A percentile compares a stretch with the other conserved stretches of the same genome.
These are phyloP conservation scores for Trachelus tabidus DNA, from an alignment of 2,888 invertebrate genomes.

Conservation along the genomic window DNA sequence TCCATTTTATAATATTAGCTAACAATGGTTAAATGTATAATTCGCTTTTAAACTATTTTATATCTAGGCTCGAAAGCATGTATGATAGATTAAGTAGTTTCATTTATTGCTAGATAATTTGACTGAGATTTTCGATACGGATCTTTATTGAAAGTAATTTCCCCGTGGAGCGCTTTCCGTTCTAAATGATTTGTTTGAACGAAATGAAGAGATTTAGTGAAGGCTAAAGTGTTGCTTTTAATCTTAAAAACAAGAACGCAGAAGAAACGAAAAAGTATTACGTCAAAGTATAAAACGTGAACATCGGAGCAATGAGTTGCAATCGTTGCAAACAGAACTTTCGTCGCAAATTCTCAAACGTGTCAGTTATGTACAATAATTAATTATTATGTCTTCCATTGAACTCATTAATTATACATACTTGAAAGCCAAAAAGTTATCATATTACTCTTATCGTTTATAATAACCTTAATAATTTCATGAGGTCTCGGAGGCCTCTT, in stretches of 20 bases:
- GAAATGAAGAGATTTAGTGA: not conserved
- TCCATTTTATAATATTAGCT: constrained; percentile 26
- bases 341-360: constrained; percentile 18
- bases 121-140: constrained; percentile 46
- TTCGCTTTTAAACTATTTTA: constrained; percentile 35
- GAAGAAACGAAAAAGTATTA: not conserved
- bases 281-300: not conserved
- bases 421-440: constrained; percentile 8
- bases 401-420: constrained; percentile 16
- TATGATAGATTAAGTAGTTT: constrained; percentile 47
- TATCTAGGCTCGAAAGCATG: constrained; percentile 37
- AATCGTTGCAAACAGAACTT: not conserved
- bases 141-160: constrained; percentile 24
- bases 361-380: constrained; percentile 32
- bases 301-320: not conserved
- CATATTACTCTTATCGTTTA: not conserved
- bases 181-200: not conserved
- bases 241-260: constrained; percentile 13
- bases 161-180: not conserved
- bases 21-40: constrained; percentile 26
- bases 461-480: not conserved
- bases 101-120: constrained; percentile 56
- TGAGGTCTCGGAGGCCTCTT: not conserved
- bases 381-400: constrained; percentile 15
- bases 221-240: constrained; percentile 22